Conservation (phyloP, 2,888 invertebrate species). For the Athalia cordata region DNA sequence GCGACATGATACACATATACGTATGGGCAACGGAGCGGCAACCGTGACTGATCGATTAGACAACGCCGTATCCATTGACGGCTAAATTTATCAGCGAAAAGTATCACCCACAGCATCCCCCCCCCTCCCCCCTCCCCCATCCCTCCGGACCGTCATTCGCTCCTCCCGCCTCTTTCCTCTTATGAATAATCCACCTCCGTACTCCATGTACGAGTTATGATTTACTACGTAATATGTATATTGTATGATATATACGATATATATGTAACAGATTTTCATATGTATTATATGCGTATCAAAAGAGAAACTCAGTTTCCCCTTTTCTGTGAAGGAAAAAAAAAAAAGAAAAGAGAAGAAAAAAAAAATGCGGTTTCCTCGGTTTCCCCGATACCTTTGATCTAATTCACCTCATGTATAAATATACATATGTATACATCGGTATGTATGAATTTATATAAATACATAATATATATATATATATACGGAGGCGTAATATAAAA, state of each 20-base stretch:
- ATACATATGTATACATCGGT: conserved; percentile 47
- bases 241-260: background rate
- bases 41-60: conserved; percentile 9
- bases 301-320: conserved; percentile 1
- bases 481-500: too few relatives aligned
- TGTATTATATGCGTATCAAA: background rate
- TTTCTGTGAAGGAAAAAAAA: background rate
- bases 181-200: background rate
- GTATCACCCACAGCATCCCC: background rate
- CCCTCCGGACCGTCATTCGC: too few relatives aligned
- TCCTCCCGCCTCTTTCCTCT: background rate
- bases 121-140: background rate
- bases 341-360: too few relatives aligned
- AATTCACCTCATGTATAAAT: conserved; percentile 11
- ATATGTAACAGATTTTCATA: background rate
- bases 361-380: background rate
- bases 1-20: background rate
- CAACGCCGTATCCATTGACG: conserved; percentile 13
- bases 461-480: too few relatives aligned
- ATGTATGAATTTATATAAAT: conserved; percentile 60
- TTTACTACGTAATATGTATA: too few relatives aligned
- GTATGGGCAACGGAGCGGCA: background rate
- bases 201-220: too few relatives aligned
- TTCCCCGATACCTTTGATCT: conserved; percentile 19
- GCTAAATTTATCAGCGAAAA: conserved; percentile 8